phyloP scores from a whole-genome alignment of 2,888 invertebrate genomes.

The Cistogaster globosa region DNA sequence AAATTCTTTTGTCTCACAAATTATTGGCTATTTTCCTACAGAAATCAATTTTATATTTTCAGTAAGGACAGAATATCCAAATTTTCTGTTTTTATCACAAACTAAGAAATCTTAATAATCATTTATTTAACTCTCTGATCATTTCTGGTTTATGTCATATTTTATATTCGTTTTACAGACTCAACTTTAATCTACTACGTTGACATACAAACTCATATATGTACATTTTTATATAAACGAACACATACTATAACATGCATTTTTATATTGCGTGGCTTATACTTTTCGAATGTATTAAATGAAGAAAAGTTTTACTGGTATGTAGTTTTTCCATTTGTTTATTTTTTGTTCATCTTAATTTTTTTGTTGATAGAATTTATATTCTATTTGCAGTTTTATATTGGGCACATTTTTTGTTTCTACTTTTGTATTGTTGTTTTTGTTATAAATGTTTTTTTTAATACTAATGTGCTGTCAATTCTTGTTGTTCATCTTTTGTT shows the following conservation, averaged over 20 bases:
- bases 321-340: not conserved
- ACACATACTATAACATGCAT: not conserved
- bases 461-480: constrained; percentile 68
- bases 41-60: no score
- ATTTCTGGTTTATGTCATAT: constrained; percentile 21
- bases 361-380: not conserved
- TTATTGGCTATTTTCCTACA: no score
- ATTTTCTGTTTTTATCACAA: no score
- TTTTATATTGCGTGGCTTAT: not conserved
- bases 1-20: no score
- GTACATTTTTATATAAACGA: not conserved
- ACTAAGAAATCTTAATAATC: not conserved
- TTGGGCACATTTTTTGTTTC: constrained; percentile 27
- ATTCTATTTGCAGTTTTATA: constrained; percentile 34
- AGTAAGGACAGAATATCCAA: no score
- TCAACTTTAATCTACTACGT: constrained; percentile 22
- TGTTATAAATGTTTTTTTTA: constrained; percentile 22
- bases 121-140: constrained; percentile 7
- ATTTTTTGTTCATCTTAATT: not conserved
- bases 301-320: constrained; percentile 32
- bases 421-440: constrained; percentile 30
- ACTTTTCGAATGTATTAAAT: constrained; percentile 2
- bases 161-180: constrained; percentile 21
- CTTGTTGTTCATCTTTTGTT: constrained; percentile 69
- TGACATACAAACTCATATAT: not conserved